These are phyloP conservation scores for Lucinisca nassula DNA, from an alignment of 2,888 invertebrate species.

Conservation along the genomic window DNA sequence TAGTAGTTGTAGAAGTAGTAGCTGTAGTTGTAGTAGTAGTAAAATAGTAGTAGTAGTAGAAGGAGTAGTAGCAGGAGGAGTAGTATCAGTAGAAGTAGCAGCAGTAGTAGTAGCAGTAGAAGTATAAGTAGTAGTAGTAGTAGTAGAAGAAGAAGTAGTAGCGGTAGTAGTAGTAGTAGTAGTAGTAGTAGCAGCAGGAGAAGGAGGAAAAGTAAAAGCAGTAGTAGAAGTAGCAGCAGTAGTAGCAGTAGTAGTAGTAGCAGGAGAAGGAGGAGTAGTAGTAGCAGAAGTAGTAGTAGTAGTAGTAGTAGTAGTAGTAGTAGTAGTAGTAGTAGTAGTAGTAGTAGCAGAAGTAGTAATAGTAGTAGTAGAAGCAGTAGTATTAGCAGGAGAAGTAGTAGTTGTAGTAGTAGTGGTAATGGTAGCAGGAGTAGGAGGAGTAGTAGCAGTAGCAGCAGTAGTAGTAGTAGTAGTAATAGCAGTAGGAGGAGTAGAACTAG, in stretches of 20 bases:
- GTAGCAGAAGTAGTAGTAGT: constrained; percentile 32
- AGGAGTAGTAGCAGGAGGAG: no score
- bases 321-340: constrained; percentile 40
- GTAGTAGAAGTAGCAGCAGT: not conserved
- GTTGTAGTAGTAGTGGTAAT: constrained; percentile 10
- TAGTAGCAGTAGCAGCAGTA: constrained; percentile 21
- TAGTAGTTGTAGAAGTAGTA: not conserved
- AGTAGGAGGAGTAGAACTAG: constrained; percentile 43
- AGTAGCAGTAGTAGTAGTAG: constrained; percentile 4
- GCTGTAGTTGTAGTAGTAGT: not conserved
- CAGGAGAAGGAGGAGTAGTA: constrained; percentile 31
- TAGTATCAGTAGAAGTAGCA: no score
- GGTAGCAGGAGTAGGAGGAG: constrained; percentile 11
- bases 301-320: constrained; percentile 45
- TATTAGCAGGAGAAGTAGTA: constrained; percentile 8
- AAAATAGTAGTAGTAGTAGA: constrained; percentile 3
- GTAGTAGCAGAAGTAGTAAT: constrained; percentile 20
- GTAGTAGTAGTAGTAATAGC: constrained; percentile 36
- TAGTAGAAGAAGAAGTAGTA: constrained; percentile 5
- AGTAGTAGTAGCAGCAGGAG: not conserved
- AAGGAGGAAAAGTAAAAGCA: not conserved
- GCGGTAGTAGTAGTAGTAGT: constrained; percentile 14
- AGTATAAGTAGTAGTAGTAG: no score
- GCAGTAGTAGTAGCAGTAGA: no score
- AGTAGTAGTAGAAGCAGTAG: not conserved